Evolutionary conservation across 2,797 vertebrate genomes (phyloP).

Genomic region (Darevskia mixta): DNA sequence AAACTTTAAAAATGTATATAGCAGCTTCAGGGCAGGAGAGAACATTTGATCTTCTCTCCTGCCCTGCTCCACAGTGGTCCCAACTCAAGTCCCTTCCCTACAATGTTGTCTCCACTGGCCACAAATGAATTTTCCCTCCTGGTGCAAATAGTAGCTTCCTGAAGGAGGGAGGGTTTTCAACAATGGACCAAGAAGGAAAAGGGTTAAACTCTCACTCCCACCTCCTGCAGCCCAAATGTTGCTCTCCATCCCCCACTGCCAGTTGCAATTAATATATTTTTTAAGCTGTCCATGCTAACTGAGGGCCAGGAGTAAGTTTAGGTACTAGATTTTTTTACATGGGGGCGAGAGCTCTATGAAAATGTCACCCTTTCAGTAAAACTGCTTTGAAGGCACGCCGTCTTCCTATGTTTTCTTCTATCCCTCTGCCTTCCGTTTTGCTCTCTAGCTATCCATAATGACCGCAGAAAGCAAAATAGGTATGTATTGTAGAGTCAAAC

Average conservation of each 20-base stretch:
- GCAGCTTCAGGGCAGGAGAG: no score
- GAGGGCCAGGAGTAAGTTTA: neutral
- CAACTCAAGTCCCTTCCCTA: neutral
- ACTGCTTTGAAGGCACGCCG: slow-evolving; percentile 1
- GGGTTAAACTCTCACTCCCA: neutral
- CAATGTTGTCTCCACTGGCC: neutral
- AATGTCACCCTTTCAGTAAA: neutral
- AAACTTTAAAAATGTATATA: no score
- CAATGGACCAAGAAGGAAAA: neutral
- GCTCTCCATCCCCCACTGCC: neutral
- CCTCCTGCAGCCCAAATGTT: neutral
- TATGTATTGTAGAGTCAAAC: neutral
- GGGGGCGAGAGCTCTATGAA: neutral
- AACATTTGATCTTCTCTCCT: no score
- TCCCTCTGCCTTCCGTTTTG: neutral
- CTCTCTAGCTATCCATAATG: slow-evolving; percentile 17
- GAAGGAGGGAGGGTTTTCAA: neutral
- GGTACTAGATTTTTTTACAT: neutral
- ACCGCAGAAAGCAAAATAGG: neutral
- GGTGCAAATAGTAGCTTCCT: neutral
- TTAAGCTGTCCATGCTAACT: neutral
- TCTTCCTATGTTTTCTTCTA: neutral
- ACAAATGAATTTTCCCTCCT: neutral
- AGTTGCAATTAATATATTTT: neutral
- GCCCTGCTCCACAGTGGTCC: no score